These are phyloP conservation scores for Saccopteryx bilineata DNA, from an alignment of 2,113 vertebrate genomes.

Conservation along the genomic window DNA sequence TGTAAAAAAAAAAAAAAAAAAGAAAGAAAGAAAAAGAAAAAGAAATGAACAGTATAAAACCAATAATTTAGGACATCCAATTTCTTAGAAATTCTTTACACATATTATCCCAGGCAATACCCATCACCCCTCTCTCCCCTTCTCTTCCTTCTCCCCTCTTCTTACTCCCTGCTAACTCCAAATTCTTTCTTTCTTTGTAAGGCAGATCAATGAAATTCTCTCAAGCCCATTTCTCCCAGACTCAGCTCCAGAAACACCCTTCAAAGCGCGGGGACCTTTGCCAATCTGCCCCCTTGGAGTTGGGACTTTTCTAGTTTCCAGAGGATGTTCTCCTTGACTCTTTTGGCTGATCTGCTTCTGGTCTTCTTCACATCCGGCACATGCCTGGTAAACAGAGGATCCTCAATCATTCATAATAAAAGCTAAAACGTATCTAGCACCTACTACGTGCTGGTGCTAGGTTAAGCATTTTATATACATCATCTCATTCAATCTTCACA, in stretches of 20 bases:
- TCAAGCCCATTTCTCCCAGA: background rate
- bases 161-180: background rate
- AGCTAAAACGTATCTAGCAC: background rate
- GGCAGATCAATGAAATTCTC: background rate
- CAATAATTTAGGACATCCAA: background rate
- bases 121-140: background rate
- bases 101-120: background rate
- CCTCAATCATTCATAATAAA: background rate
- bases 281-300: fast-evolving
- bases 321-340: background rate
- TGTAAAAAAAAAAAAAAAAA: too few relatives aligned
- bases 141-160: background rate
- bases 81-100: background rate
- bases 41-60: background rate
- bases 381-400: background rate
- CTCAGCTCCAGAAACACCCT: background rate
- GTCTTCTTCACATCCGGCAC: background rate
- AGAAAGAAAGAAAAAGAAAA: background rate
- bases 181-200: conserved; percentile 4
- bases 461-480: background rate
- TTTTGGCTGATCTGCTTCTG: background rate
- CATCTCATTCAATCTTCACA: background rate
- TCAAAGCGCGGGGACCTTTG: background rate
- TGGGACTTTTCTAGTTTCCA: background rate
- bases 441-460: background rate